Evolutionary conservation across 2,888 invertebrate species (phyloP), one percentile per base, ranked within the genome.

Genomic region (Seira sanloemensis): DNA sequence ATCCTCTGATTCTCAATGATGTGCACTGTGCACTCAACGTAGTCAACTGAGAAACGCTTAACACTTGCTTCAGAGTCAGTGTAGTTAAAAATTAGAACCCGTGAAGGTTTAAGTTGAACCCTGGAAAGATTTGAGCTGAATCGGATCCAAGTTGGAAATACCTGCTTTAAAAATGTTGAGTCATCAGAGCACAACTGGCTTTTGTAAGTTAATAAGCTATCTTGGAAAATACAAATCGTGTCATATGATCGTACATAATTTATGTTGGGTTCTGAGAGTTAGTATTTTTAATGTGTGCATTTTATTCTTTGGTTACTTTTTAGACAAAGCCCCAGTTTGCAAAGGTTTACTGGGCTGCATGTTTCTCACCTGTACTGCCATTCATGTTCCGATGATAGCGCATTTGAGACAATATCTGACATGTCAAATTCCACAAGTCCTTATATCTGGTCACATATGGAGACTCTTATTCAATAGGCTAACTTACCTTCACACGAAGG

Each of bases 401-500:
- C 91, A 91, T 84, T 88, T 91, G 65, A 90, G 91, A 71, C 91
- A 91, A 84, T 91, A 91, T 88, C 91, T 92, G 85, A 88, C 91
- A 19, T 92, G 92, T 89, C 91, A 90, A 84, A 90, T 92, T 46
- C 90, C 91, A 37, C 90, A 91, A 69, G 90, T 92, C 78, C 90
- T 92, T 85, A 90, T 78, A 25, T 85, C 87, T 54, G 81, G 79
- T 65, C 86, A 88, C 23, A 82, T 88, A 66, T 88, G 89, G 88
- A 71, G 87, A 78, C 68, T 89, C 4, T 75, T 89, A 18, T 86
- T 89, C 65, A 89, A 88, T 84, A 84, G 92, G 78, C 86, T 92
- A 27, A 92, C 92, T 1, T 93, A 92, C 89, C 89, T 92, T 46
- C 92, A 93, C 86, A 91, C 92, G 1, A 93, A 93, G 89, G 93